Evolutionary conservation across 2,113 vertebrate species (phyloP).

Genomic region (Mastomys natalensis): DNA sequence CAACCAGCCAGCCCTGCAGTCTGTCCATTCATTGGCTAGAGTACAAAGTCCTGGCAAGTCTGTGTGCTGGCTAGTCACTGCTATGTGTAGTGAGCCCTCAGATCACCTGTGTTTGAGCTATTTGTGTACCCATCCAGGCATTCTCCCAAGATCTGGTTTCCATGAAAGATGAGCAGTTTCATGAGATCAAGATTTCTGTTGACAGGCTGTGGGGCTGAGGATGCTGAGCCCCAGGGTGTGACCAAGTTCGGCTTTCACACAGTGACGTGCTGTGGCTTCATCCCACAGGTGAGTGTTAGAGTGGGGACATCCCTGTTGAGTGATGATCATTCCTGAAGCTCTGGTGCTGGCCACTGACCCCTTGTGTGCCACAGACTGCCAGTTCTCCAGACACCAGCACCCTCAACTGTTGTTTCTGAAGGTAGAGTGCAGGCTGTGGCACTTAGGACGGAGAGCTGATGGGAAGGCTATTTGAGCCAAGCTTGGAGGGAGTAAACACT

Average conservation of each 20-base stretch:
- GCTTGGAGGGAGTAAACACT: background rate
- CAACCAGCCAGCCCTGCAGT: no score
- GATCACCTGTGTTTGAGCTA: fast-evolving
- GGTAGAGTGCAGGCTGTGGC: background rate
- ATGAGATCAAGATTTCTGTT: background rate
- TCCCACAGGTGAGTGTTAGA: conserved; percentile 90
- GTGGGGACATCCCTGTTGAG: background rate
- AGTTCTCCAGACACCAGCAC: background rate
- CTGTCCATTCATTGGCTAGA: no score
- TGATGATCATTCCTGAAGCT: fast-evolving
- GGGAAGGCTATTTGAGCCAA: fast-evolving
- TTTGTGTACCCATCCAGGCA: background rate
- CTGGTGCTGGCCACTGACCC: background rate
- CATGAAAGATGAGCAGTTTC: background rate
- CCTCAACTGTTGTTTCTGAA: background rate
- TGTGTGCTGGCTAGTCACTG: fast-evolving
- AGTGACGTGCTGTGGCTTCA: conserved; percentile 93
- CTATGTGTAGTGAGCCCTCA: background rate
- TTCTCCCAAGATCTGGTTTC: background rate
- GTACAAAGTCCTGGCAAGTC: background rate
- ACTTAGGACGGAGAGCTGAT: background rate
- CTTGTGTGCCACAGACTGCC: background rate
- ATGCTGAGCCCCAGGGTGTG: conserved; percentile 83
- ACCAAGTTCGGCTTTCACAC: conserved; percentile 92
- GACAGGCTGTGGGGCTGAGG: conserved; percentile 88